A percentile compares a stretch with the other conserved stretches of the same genome.
These are phyloP conservation scores for Sphaeridia pumilis DNA, from an alignment of 2,888 invertebrate species.

Conservation along the genomic window DNA sequence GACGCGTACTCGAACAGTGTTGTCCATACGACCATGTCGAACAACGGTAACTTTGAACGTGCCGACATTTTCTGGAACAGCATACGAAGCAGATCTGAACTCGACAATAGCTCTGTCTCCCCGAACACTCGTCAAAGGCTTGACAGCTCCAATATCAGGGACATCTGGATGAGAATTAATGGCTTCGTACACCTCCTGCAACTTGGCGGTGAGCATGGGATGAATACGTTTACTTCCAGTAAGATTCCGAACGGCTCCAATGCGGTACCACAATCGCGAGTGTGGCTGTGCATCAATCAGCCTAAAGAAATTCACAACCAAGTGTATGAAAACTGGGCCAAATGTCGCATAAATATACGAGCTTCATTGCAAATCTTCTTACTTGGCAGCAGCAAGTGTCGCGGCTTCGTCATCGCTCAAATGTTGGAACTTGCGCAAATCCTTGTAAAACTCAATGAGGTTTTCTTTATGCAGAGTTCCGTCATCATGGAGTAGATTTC, in stretches of 20 bases:
- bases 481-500: constrained; percentile 38
- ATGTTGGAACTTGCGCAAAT: constrained; percentile 43
- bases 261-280: constrained; percentile 49
- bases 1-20: constrained; percentile 43
- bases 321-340: too few species aligned
- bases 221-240: constrained; percentile 43
- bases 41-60: constrained; percentile 41
- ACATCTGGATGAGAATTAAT: constrained; percentile 40
- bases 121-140: constrained; percentile 28
- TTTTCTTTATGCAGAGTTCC: constrained; percentile 41
- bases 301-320: constrained; percentile 32
- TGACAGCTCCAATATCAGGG: constrained; percentile 36
- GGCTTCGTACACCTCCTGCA: constrained; percentile 44
- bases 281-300: constrained; percentile 44
- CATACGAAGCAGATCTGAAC: constrained; percentile 46
- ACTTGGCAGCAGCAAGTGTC: constrained; percentile 45
- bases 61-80: constrained; percentile 47
- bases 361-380: constrained; percentile 20
- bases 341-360: too few species aligned
- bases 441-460: constrained; percentile 43
- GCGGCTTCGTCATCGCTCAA: constrained; percentile 47
- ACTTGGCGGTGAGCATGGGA: constrained; percentile 42
- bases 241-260: constrained; percentile 45
- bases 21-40: constrained; percentile 43
- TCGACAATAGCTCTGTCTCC: constrained; percentile 44